Base-by-base conservation (phyloP, 2,113 vertebrate genomes). In the Casuarius casuarius region DNA sequence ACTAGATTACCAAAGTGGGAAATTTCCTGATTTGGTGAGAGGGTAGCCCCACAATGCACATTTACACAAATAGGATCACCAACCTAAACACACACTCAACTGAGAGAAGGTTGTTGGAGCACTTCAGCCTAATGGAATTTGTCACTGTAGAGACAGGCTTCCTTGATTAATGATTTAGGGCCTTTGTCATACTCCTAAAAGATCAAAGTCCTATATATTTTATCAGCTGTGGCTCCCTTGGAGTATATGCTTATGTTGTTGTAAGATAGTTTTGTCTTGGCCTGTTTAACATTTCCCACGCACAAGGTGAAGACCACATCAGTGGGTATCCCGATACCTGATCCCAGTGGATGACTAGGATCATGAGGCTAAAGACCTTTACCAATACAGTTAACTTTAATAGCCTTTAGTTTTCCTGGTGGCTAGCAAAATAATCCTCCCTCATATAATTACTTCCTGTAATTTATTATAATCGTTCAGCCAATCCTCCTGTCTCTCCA, bases 31-130 rank as follows among this genome's bases (percentile, higher is more conserved):
- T 83, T 94, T 87, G 58, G 48, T 96, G 88, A 79, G 61, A 96
- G 84, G 15, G 61, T 52, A 89, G 49, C 70, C 52, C 89, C 70
- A 72, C 73, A 58, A 87, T 72, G 67, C 0, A 0, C 76, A 84
- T 83, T 96, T 95, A 93, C 10, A 92, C 83, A 94, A 95, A 90
- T 20, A 90, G 61, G 83, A 92, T 92, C 95, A 95, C 83, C 90
- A 93, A 95, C 94, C 90, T 93, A 95, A 96, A 92, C 25, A 56
- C 84, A 79, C 35, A 28, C 35, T 94, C 74, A 66, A 40, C 42
- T 89, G 56, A 91, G 49, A 84, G 84, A 92, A 82, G 33, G 40
- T n/a, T 92, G 66, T 68, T 76, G 94, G 66, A 85, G 58, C 54
- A 19, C 70, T 90, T 89, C 62, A 82, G 40, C 67, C 58, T 79